phyloP scores from a whole-genome alignment of 37 sponge, comb jelly and placozoan genomes.

The Petrosia ficiformis region DNA sequence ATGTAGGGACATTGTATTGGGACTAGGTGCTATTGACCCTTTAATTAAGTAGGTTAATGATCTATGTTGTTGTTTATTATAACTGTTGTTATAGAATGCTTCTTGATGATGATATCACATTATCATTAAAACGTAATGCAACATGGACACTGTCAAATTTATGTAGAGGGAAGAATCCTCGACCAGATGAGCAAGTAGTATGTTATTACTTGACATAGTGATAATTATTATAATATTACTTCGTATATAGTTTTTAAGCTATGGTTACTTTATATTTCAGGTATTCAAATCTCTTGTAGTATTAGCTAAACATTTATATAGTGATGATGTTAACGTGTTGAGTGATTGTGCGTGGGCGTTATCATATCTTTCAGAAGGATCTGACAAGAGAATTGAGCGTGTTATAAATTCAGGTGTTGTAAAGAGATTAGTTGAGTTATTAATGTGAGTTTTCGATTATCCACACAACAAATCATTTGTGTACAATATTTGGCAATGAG shows the following conservation, averaged over 20 bases:
- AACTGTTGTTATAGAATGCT: slow-evolving; percentile 26
- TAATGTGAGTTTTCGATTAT: slow-evolving; percentile 14
- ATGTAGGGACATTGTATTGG: slow-evolving; percentile 61
- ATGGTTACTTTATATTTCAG: slow-evolving; percentile 31
- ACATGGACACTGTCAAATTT: slow-evolving; percentile 92
- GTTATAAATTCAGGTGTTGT: slow-evolving; percentile 58
- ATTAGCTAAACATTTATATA: slow-evolving; percentile 25
- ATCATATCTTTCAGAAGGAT: slow-evolving; percentile 85
- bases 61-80: no score
- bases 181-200: slow-evolving; percentile 75
- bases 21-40: slow-evolving; percentile 44
- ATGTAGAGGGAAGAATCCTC: slow-evolving; percentile 92
- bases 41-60: slow-evolving; percentile 26
- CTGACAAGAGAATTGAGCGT: slow-evolving; percentile 79
- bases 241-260: slow-evolving; percentile 8
- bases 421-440: slow-evolving; percentile 54
- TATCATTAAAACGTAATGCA: slow-evolving; percentile 48
- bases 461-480: no score
- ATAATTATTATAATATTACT: background rate
- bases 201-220: no score
- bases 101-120: background rate
- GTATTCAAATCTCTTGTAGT: slow-evolving; percentile 38
- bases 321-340: slow-evolving; percentile 48
- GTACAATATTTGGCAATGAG: no score
- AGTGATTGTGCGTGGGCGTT: slow-evolving; percentile 92